phyloP scores from a whole-genome alignment of 1,140 invertebrate genomes.

The Popillia japonica region DNA sequence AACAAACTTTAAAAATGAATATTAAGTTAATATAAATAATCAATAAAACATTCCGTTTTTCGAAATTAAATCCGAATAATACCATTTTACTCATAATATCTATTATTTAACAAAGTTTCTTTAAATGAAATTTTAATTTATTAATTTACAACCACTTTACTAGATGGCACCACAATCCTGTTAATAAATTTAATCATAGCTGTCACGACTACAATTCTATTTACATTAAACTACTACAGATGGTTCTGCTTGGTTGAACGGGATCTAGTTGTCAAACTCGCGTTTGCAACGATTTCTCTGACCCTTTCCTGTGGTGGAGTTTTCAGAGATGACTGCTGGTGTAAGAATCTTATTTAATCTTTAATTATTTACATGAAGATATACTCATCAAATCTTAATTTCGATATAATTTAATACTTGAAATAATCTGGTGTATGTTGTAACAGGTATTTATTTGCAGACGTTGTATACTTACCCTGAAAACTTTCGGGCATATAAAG shows the following conservation, averaged over 20 bases:
- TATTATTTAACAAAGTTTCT: too few relatives aligned
- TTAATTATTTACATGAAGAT: slow-evolving; percentile 30
- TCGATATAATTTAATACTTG: slow-evolving; percentile 2
- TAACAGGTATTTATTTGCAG: slow-evolving; percentile 71
- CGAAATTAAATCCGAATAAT: too few relatives aligned
- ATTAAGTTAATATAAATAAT: too few relatives aligned
- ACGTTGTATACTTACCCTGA: slow-evolving; percentile 96
- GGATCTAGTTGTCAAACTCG: slow-evolving; percentile 8
- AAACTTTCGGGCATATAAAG: slow-evolving; percentile 94
- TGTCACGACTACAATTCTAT: too few relatives aligned
- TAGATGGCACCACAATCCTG: too few relatives aligned
- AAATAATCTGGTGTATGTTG: slow-evolving; percentile 37
- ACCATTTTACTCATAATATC: too few relatives aligned
- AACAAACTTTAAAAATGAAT: too few relatives aligned
- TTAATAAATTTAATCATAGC: too few relatives aligned
- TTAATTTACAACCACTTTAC: too few relatives aligned
- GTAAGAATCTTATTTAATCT: slow-evolving; percentile 52
- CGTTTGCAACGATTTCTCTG: not conserved
- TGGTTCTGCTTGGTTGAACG: not conserved
- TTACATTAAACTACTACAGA: slow-evolving; percentile 8
- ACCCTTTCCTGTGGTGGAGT: slow-evolving; percentile 25
- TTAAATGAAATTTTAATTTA: too few relatives aligned
- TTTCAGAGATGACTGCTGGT: slow-evolving; percentile 54
- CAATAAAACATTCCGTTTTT: too few relatives aligned
- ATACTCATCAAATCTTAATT: slow-evolving; percentile 38